These are phyloP conservation scores for Mustelus asterias DNA, from an alignment of 2,113 vertebrate species.

Conservation along the genomic window DNA sequence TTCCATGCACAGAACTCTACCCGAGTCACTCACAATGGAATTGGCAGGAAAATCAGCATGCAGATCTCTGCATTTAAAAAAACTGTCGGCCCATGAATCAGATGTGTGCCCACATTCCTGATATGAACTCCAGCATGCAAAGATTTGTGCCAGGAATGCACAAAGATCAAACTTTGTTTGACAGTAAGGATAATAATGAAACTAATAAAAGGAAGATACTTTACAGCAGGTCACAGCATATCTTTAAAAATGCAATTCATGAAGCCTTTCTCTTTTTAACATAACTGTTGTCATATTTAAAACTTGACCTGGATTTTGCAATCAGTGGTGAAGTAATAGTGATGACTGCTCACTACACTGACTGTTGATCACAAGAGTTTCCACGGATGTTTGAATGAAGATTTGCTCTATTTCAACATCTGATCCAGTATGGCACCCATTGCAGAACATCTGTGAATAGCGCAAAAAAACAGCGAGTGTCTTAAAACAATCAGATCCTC, in stretches of 20 bases:
- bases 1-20: not conserved
- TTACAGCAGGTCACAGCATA: not conserved
- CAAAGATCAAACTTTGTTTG: not conserved
- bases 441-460: not conserved
- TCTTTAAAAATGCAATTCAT: not conserved
- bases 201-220: not conserved
- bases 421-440: not conserved
- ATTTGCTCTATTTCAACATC: not conserved
- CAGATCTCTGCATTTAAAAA: not conserved
- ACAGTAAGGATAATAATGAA: not conserved
- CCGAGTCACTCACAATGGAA: not conserved
- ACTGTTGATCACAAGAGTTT: not conserved
- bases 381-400: not conserved
- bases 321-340: not conserved
- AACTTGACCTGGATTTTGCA: not conserved
- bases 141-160: conserved; percentile 6
- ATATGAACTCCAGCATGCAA: not conserved
- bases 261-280: not conserved
- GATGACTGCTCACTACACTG: not conserved
- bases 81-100: not conserved
- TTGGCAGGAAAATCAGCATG: not conserved
- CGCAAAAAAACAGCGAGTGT: not conserved
- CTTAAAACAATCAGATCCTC: not conserved
- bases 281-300: no score
- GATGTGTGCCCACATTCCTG: not conserved